Percentiles rank a stretch among this genome's conserved stretches.
These are phyloP conservation scores for Buceros bicornis DNA, from an alignment of 2,797 vertebrate species.

Conservation along the genomic window DNA sequence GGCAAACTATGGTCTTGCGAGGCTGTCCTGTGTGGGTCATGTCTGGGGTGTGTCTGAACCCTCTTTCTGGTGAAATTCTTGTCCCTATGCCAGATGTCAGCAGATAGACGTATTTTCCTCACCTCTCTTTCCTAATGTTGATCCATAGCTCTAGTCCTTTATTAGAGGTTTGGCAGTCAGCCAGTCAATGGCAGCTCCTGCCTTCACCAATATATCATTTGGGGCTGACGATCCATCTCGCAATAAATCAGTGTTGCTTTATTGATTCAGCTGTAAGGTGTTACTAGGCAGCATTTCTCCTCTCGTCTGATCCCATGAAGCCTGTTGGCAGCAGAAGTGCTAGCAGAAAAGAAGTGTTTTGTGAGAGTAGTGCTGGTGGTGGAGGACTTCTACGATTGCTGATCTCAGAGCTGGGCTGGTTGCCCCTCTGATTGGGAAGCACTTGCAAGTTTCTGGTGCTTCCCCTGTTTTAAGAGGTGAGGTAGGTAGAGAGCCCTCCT, in stretches of 20 bases:
- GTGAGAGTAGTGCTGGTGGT: neutral
- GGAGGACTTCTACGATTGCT: rapidly evolving
- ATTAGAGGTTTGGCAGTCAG: neutral
- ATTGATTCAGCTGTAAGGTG: neutral
- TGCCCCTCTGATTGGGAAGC: neutral
- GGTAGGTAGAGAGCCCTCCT: neutral
- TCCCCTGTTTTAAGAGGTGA: neutral
- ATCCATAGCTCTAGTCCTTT: neutral
- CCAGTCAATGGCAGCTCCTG: neutral
- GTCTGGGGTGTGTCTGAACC: neutral
- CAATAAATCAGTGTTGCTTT: neutral
- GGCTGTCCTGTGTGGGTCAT: neutral
- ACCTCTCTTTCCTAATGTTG: neutral
- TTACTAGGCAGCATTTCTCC: neutral
- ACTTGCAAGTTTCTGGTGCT: neutral
- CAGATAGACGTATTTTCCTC: neutral
- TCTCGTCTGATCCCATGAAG: neutral
- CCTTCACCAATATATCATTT: neutral
- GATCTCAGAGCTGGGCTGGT: neutral
- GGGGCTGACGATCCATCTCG: rapidly evolving
- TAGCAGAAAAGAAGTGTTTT: neutral
- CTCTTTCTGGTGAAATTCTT: neutral
- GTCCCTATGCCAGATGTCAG: rapidly evolving
- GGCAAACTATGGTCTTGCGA: neutral
- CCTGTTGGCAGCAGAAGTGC: neutral